Conservation (phyloP, 2,113 vertebrate genomes). For the Chamaetylas fuelleborni region DNA sequence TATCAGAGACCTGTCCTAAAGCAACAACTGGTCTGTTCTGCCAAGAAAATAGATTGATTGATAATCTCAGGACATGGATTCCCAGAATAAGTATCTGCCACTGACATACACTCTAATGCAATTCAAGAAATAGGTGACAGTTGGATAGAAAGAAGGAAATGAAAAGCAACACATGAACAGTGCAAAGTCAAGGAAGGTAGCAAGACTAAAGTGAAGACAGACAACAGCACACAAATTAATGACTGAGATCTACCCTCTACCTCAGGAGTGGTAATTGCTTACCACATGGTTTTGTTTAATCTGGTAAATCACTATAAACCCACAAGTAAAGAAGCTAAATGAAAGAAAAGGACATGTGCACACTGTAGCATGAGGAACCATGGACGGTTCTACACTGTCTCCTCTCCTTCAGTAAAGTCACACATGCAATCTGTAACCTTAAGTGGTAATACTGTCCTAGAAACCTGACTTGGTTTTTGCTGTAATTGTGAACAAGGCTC, state of each 20-base stretch:
- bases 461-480: background rate
- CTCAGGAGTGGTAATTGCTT: background rate
- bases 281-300: background rate
- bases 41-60: background rate
- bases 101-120: background rate
- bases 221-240: background rate
- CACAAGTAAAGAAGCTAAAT: background rate
- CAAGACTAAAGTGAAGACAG: background rate
- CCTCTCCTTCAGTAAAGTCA: background rate
- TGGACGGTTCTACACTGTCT: accelerated
- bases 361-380: background rate
- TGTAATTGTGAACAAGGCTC: background rate
- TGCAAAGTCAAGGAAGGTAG: background rate
- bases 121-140: background rate
- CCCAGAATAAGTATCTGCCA: background rate
- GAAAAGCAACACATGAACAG: background rate
- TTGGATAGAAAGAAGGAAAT: background rate
- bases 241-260: background rate
- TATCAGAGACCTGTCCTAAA: background rate
- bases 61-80: background rate
- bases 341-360: background rate
- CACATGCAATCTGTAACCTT: background rate
- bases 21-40: background rate
- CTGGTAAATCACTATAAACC: background rate
- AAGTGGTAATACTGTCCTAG: background rate